Evolutionary conservation across 2,113 vertebrate species (phyloP).

Genomic region (Hyla sarda): DNA sequence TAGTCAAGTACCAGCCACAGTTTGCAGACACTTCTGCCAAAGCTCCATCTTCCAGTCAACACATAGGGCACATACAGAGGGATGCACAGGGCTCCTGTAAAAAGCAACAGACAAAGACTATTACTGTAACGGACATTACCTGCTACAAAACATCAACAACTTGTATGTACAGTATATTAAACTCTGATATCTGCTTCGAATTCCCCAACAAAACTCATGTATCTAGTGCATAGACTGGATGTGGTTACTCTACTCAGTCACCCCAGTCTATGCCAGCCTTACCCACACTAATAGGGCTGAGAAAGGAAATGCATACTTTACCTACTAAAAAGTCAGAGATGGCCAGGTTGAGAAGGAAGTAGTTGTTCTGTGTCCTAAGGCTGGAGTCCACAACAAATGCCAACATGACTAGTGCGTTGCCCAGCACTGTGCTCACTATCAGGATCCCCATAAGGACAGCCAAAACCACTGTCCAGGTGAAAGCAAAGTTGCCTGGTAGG

Average conservation of each 20-base stretch:
- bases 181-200: background rate
- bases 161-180: background rate
- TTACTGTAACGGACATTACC: background rate
- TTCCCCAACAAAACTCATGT: no score
- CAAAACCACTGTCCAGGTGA: conserved; percentile 69
- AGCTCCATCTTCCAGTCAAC: conserved; percentile 78
- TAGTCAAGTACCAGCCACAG: conserved; percentile 83
- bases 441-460: conserved; percentile 75
- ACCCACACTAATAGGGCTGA: background rate
- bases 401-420: conserved; percentile 78
- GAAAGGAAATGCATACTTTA: conserved; percentile 67
- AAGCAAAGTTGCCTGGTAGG: conserved; percentile 65
- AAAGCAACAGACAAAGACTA: conserved; percentile 5
- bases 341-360: conserved; percentile 80
- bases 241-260: background rate
- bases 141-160: background rate
- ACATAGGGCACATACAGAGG: conserved; percentile 80
- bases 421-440: conserved; percentile 75
- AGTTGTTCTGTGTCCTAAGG: conserved; percentile 80
- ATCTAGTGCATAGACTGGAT: background rate
- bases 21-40: conserved; percentile 79
- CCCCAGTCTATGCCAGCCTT: no score
- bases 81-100: conserved; percentile 81
- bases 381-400: conserved; percentile 79
- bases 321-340: conserved; percentile 81